Evolutionary conservation across 1,140 invertebrate genomes (phyloP), one percentile per base, ranked within the genome.

Genomic region (Anoplolepis gracilipes): DNA sequence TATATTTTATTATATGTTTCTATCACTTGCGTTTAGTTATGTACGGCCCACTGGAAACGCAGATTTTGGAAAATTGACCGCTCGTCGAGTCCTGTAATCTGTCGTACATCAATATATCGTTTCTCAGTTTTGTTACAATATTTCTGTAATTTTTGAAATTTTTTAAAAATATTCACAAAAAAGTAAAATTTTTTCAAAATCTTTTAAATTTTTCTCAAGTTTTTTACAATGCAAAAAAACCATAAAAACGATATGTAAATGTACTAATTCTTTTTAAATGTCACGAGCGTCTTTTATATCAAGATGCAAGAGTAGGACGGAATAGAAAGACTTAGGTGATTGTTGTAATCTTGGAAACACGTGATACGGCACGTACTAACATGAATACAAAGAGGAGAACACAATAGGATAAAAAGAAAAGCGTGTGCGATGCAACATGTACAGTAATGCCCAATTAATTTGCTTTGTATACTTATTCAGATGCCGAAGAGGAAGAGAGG

Each of bases 281-380:
- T 13, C 78, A 81, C 65, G 39, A 42, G 39, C 55, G 55, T 42
- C 78, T 72, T 59, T 72, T 33, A n/a, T 55, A 33, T 25, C 46
- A 55, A 65, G 78, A 42, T 30, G 49, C 65, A 67, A n/a, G 30
- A 78, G 42, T 77, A 64, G 64, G 19, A 16, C 62, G 8, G 22
- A 46, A 73, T 42, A 33, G 67, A 73, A 57, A 81, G 36, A 61
- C 36, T 30, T 49, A 28, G 65, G 19, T 19, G 49, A 4, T 11
- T 59, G 36, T 82, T 46, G 78, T 73, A 82, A 82, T 82, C 78
- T 33, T 13, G n/a, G 61, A 72, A 82, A 81, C 49, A 72, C 25
- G 8, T 49, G 49, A 39, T 46, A 49, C 19, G 67, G 78, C 67
- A 73, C 67, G 53, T 81, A 81, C 67, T 36, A 39, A 30, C 5